Conservation (phyloP, 2,797 vertebrate genomes). For the Ceryle rudis region DNA sequence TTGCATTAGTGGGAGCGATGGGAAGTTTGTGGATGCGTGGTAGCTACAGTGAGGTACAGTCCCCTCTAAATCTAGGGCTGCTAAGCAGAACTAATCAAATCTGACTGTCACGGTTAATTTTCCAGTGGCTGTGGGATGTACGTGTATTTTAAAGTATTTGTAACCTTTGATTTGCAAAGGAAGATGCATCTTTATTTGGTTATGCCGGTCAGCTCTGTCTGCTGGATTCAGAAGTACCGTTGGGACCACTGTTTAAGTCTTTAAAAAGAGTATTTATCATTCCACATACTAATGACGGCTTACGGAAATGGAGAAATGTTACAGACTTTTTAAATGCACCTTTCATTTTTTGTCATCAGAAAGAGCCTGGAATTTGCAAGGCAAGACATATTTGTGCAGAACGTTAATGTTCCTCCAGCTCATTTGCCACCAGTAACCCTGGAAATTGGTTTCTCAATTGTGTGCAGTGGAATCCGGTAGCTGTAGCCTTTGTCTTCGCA, state of each 20-base stretch:
- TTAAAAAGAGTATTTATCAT: constrained; percentile 2
- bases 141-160: not conserved
- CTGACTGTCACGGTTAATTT: not conserved
- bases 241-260: constrained; percentile 15
- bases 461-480: not conserved
- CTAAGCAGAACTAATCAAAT: not conserved
- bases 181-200: not conserved
- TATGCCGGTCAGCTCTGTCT: not conserved
- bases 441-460: not conserved
- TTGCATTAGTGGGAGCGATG: rapidly evolving
- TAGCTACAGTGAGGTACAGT: not conserved
- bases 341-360: not conserved
- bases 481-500: not conserved
- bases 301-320: not conserved
- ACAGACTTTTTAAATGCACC: not conserved
- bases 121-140: not conserved
- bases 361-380: not conserved
- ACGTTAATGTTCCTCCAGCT: not conserved
- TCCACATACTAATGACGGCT: not conserved
- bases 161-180: not conserved
- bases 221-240: not conserved
- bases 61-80: not conserved
- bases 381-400: not conserved
- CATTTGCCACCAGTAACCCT: not conserved
- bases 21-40: rapidly evolving